phyloP scores from a whole-genome alignment of 2,888 invertebrate genomes.

The Erynnis tages region DNA sequence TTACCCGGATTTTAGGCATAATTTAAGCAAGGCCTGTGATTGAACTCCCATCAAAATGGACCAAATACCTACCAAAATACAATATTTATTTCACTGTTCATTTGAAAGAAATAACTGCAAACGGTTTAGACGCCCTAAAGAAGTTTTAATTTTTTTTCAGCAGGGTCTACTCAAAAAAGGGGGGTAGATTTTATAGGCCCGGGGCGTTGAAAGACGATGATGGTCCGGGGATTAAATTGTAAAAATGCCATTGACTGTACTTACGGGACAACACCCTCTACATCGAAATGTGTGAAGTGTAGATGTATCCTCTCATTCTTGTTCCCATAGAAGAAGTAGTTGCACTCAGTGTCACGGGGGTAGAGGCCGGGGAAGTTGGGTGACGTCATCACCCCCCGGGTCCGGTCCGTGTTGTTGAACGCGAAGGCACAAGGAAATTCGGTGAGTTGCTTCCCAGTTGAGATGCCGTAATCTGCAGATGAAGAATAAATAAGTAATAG shows the following conservation, averaged over 20 bases:
- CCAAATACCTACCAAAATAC: too few species aligned
- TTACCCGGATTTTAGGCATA: too few species aligned
- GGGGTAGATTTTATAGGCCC: too few species aligned
- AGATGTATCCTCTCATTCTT: slow-evolving; percentile 89
- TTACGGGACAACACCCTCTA: slow-evolving; percentile 97
- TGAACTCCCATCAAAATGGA: too few species aligned
- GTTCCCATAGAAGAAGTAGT: slow-evolving; percentile 93
- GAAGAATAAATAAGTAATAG: neutral
- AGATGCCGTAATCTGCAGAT: slow-evolving; percentile 94
- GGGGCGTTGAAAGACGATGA: too few species aligned
- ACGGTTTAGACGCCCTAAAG: too few species aligned
- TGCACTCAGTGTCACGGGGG: slow-evolving; percentile 94
- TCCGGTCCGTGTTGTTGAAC: slow-evolving; percentile 90
- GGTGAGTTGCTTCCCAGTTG: slow-evolving; percentile 88
- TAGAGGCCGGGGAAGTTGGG: slow-evolving; percentile 96
- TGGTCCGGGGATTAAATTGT: too few species aligned
- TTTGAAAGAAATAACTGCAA: too few species aligned
- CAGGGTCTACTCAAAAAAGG: too few species aligned
- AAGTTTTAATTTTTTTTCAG: too few species aligned
- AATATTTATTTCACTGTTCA: too few species aligned
- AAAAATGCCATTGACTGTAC: slow-evolving; percentile 56
- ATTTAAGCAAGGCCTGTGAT: too few species aligned
- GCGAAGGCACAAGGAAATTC: slow-evolving; percentile 93
- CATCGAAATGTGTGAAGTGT: slow-evolving; percentile 94
- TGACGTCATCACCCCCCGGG: slow-evolving; percentile 90